Evolutionary conservation across 2,113 vertebrate species (phyloP).

Genomic region (Sander vitreus): DNA sequence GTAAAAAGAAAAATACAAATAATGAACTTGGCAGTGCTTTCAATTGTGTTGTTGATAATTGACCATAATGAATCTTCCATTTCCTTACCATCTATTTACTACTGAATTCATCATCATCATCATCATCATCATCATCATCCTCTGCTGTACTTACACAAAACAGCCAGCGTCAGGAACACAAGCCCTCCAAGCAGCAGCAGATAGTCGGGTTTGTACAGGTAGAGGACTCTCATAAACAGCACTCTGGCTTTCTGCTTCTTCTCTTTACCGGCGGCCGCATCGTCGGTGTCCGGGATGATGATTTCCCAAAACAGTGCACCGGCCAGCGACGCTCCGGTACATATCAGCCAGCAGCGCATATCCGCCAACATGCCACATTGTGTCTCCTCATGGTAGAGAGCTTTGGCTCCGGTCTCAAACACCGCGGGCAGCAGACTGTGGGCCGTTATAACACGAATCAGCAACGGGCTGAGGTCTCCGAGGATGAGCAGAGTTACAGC

Average conservation of each 20-base stretch:
- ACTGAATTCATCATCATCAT: neutral
- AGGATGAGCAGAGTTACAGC: rapidly evolving
- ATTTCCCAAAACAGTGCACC: slow-evolving; percentile 82
- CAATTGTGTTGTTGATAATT: neutral
- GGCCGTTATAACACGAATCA: slow-evolving; percentile 26
- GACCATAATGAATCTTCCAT: neutral
- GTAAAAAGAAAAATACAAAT: neutral
- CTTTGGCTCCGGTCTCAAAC: slow-evolving; percentile 65
- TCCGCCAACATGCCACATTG: slow-evolving; percentile 32
- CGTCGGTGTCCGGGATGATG: slow-evolving; percentile 63
- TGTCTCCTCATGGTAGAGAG: slow-evolving; percentile 24
- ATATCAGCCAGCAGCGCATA: slow-evolving; percentile 57
- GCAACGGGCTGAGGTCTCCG: neutral
- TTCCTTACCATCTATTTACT: neutral
- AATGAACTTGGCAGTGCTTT: neutral
- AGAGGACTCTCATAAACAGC: slow-evolving; percentile 79
- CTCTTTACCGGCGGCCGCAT: slow-evolving; percentile 10
- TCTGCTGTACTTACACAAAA: slow-evolving; percentile 79
- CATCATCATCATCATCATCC: neutral
- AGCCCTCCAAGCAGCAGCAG: slow-evolving; percentile 64
- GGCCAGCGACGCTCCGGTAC: slow-evolving; percentile 62
- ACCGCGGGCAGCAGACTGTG: slow-evolving; percentile 73
- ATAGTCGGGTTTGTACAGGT: slow-evolving; percentile 53
- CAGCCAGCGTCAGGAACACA: slow-evolving; percentile 80
- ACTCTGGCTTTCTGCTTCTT: slow-evolving; percentile 59